Evolutionary conservation across 92 coral and sea anemone species (phyloP).

Genomic region (Micromussa lordhowensis): DNA sequence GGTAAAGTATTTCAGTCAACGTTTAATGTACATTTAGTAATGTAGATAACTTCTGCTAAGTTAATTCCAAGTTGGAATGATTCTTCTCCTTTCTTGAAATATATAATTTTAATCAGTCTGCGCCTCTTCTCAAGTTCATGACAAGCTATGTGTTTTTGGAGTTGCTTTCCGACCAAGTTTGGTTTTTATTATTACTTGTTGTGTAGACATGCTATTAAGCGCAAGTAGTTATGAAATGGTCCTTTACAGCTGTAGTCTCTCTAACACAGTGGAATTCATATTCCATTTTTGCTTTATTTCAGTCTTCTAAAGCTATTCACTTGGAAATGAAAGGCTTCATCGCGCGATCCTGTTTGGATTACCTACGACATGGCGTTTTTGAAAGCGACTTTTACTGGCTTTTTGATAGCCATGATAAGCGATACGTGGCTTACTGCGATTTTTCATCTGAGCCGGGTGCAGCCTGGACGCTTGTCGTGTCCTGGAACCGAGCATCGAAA

Average conservation of each 20-base stretch:
- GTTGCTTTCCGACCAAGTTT: too few relatives aligned
- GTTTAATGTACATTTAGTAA: background rate
- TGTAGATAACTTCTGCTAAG: background rate
- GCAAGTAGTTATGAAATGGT: too few relatives aligned
- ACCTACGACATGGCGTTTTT: background rate
- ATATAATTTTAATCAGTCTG: too few relatives aligned
- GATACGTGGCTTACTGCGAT: conserved; percentile 45
- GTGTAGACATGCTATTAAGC: too few relatives aligned
- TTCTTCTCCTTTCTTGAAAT: too few relatives aligned
- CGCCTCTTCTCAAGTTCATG: too few relatives aligned
- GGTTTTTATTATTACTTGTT: too few relatives aligned
- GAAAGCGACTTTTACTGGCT: conserved; percentile 29
- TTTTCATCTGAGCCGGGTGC: conserved; percentile 49
- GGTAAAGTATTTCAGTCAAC: background rate
- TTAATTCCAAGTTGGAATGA: background rate
- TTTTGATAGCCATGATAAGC: background rate
- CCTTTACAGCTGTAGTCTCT: too few relatives aligned
- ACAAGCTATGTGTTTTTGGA: too few relatives aligned
- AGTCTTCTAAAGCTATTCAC: background rate
- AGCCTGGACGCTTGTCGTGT: conserved; percentile 60
- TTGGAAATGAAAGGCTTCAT: background rate
- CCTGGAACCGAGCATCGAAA: conserved; percentile 5
- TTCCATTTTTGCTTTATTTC: background rate
- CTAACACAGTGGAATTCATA: too few relatives aligned
- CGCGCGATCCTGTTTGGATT: conserved; percentile 45